Percentiles rank a stretch among this genome's conserved stretches.
phyloP scores from a whole-genome alignment of 2,797 vertebrate species.

The Neostethus bicornis region DNA sequence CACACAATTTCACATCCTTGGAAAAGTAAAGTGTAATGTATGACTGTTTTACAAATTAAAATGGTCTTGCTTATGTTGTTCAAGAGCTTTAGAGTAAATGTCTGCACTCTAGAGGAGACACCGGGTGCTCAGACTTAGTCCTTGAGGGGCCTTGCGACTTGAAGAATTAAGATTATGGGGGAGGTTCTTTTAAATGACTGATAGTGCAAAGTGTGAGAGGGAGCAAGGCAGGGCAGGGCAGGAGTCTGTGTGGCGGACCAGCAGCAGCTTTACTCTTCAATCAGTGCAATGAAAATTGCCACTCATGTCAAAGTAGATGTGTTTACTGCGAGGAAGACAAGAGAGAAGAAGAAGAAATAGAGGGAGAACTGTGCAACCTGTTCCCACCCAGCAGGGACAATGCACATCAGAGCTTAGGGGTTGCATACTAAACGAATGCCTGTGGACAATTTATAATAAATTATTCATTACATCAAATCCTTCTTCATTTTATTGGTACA shows the following conservation, averaged over 20 bases:
- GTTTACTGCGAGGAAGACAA: constrained; percentile 78
- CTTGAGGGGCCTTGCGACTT: constrained; percentile 68
- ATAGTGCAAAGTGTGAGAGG: constrained; percentile 78
- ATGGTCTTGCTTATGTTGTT: constrained; percentile 23
- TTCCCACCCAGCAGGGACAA: constrained; percentile 35
- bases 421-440: no score
- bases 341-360: constrained; percentile 64
- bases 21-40: constrained; percentile 31
- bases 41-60: constrained; percentile 21
- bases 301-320: constrained; percentile 80
- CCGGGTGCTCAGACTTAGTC: constrained; percentile 42
- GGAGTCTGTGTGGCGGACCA: constrained; percentile 82
- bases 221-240: constrained; percentile 73
- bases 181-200: constrained; percentile 75
- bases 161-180: constrained; percentile 77
- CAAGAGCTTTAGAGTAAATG: constrained; percentile 36
- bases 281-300: constrained; percentile 82
- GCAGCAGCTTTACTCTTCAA: constrained; percentile 80
- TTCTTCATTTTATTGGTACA: constrained; percentile 37
- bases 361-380: constrained; percentile 76
- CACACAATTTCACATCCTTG: constrained; percentile 29
- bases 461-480: no score
- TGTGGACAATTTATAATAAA: no score
- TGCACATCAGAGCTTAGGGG: constrained; percentile 28
- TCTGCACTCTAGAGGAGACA: constrained; percentile 56